Percentiles rank a stretch among this genome's conserved stretches.
These are phyloP conservation scores for Holacanthus passer DNA, from an alignment of 2,113 vertebrate species.

Conservation along the genomic window DNA sequence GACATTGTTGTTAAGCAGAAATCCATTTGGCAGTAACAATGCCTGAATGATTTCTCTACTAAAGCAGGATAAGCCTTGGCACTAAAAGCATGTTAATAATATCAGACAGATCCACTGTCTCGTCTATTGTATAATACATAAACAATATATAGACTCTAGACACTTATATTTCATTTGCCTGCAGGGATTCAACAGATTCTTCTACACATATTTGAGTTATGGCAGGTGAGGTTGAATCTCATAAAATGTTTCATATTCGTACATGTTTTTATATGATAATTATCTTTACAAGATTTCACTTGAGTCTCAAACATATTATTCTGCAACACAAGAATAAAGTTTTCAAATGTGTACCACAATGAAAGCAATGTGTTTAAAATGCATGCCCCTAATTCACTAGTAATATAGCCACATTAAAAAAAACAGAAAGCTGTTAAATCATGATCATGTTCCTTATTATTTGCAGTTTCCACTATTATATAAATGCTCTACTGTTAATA, in stretches of 20 bases:
- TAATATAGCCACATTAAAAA: neutral
- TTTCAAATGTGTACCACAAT: neutral
- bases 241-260: neutral
- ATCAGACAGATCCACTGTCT: conserved; percentile 23
- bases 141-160: conserved; percentile 1
- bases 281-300: neutral
- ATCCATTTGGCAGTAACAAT: conserved; percentile 28
- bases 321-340: neutral
- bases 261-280: neutral
- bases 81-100: conserved; percentile 49
- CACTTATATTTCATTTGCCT: neutral
- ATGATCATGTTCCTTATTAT: conserved; percentile 1
- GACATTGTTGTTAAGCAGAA: conserved; percentile 16
- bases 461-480: neutral
- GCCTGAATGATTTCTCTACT: conserved; percentile 13
- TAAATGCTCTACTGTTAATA: conserved; percentile 2
- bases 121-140: conserved; percentile 13
- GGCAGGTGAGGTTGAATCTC: neutral
- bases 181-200: neutral
- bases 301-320: neutral
- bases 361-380: neutral
- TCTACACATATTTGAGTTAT: neutral
- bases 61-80: conserved; percentile 42
- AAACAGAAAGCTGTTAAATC: neutral
- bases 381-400: neutral